Percentiles rank a stretch among this genome's conserved stretches.
phyloP scores from a whole-genome alignment of 2,113 vertebrate species.

The Ophthalmolycus amberensis region DNA sequence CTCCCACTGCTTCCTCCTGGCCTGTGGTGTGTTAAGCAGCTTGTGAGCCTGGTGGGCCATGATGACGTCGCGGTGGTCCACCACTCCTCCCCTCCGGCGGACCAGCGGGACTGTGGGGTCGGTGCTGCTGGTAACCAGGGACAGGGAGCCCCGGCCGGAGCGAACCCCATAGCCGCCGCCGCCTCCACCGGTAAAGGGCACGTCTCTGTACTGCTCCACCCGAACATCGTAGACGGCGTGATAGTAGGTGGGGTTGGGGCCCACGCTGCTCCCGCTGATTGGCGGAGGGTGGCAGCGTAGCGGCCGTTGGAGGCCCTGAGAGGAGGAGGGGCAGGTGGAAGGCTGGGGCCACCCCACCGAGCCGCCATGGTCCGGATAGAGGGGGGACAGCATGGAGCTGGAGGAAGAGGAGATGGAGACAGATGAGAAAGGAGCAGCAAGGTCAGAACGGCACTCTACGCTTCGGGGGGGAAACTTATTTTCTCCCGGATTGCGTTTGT shows the following conservation, averaged over 20 bases:
- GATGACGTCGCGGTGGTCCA: conserved; percentile 90
- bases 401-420: conserved; percentile 2
- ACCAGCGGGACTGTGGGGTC: conserved; percentile 72
- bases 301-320: conserved; percentile 61
- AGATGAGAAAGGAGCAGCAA: no score
- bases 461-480: no score
- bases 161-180: conserved; percentile 30
- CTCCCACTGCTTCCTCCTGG: conserved; percentile 91
- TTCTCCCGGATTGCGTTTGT: no score
- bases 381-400: conserved; percentile 80
- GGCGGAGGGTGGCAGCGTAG: conserved; percentile 70
- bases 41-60: conserved; percentile 91
- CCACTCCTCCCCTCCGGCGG: conserved; percentile 86
- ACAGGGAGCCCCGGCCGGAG: conserved; percentile 60
- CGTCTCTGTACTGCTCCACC: conserved; percentile 75
- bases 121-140: conserved; percentile 39
- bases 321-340: conserved; percentile 57
- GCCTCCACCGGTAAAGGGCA: conserved; percentile 62
- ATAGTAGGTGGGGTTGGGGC: conserved; percentile 81
- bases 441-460: no score
- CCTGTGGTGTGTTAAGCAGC: conserved; percentile 88
- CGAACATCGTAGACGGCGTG: conserved; percentile 79
- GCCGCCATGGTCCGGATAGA: conserved; percentile 78
- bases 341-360: conserved; percentile 77
- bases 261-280: conserved; percentile 78